Conservation (phyloP, 2,797 vertebrate genomes). For the Buphagus erythrorhynchus region DNA sequence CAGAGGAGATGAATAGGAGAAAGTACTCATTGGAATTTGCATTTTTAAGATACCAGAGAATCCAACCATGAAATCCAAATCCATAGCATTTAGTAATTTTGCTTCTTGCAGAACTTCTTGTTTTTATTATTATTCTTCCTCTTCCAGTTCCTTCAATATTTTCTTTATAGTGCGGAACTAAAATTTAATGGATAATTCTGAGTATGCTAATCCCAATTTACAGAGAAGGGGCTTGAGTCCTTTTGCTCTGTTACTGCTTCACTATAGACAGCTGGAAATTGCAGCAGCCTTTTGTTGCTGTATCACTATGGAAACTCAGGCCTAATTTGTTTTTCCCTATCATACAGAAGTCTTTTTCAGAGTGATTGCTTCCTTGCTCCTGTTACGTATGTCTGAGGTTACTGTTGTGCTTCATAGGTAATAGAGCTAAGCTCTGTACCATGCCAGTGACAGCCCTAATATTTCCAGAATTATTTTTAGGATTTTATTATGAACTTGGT, state of each 20-base stretch:
- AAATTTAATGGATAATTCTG: neutral
- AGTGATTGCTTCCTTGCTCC: slow-evolving; percentile 53
- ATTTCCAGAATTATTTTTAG: neutral
- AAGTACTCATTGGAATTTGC: neutral
- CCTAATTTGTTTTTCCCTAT: slow-evolving; percentile 51
- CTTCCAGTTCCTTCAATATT: slow-evolving; percentile 13
- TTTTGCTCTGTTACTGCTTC: neutral
- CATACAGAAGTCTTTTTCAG: slow-evolving; percentile 11
- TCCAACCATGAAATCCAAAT: slow-evolving; percentile 28
- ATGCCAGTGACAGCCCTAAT: neutral
- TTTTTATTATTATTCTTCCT: neutral
- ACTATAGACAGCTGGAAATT: slow-evolving; percentile 43
- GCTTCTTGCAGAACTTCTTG: neutral
- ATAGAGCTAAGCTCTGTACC: neutral
- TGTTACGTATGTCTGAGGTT: neutral
- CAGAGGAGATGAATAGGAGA: neutral
- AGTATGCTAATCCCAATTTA: neutral
- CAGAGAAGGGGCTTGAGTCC: neutral
- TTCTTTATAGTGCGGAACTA: neutral
- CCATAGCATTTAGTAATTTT: neutral
- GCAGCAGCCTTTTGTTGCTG: slow-evolving; percentile 52
- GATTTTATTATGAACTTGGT: neutral
- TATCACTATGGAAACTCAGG: slow-evolving; percentile 59
- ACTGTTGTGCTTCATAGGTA: neutral
- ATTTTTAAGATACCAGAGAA: slow-evolving; percentile 35